Conservation (phyloP, 2,113 vertebrate genomes). For the Nerophis ophidion region DNA sequence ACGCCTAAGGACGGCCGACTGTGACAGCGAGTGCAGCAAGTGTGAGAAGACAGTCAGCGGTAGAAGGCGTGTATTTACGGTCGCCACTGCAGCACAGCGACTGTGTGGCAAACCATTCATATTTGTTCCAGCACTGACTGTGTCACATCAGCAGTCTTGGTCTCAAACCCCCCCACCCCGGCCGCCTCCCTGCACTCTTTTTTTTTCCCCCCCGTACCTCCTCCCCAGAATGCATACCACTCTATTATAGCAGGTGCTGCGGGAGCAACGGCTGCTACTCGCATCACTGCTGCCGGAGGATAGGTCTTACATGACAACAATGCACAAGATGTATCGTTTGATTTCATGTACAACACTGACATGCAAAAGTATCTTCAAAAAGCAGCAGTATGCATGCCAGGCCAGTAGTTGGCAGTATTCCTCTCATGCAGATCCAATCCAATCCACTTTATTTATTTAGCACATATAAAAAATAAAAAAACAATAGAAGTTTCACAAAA, state of each 20-base stretch:
- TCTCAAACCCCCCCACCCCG: conserved; percentile 4
- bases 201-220: conserved; percentile 10
- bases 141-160: conserved; percentile 61
- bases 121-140: conserved; percentile 32
- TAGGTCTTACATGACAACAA: conserved; percentile 2
- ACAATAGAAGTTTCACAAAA: too few relatives aligned
- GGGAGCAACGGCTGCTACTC: conserved; percentile 48
- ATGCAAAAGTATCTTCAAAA: too few relatives aligned
- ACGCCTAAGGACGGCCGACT: conserved; percentile 48
- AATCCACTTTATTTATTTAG: too few relatives aligned
- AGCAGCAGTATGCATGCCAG: too few relatives aligned
- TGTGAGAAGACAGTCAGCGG: conserved; percentile 24
- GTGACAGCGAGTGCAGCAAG: conserved; percentile 32
- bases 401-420: too few relatives aligned
- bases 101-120: conserved; percentile 38
- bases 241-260: conserved; percentile 60
- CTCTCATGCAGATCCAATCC: too few relatives aligned
- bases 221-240: conserved; percentile 46
- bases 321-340: background rate
- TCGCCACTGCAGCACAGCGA: conserved; percentile 50
- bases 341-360: background rate
- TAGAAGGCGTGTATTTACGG: conserved; percentile 49
- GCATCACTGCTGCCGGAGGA: background rate
- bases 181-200: conserved; percentile 21
- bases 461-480: too few relatives aligned